These are phyloP conservation scores for Pseudolaguvia tuberculata DNA, from an alignment of 2,113 vertebrate genomes.

Conservation along the genomic window DNA sequence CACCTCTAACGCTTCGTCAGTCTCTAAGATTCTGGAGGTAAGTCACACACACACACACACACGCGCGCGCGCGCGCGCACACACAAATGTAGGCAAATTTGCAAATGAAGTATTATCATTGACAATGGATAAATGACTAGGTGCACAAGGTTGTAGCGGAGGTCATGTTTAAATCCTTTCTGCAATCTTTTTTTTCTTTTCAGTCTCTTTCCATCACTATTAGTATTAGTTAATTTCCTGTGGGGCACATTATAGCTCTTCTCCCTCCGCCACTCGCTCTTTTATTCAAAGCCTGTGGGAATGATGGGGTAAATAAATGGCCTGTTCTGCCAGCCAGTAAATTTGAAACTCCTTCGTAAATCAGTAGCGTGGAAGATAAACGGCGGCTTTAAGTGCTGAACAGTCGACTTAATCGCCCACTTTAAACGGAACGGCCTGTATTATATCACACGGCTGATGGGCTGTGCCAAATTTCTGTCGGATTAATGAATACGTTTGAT, in stretches of 20 bases:
- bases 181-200: constrained; percentile 50
- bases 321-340: constrained; percentile 62
- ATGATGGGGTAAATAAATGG: constrained; percentile 65
- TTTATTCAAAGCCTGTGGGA: constrained; percentile 42
- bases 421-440: not conserved
- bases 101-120: not conserved
- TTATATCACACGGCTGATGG: constrained; percentile 39
- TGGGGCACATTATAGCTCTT: not conserved
- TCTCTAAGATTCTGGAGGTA: constrained; percentile 79
- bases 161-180: not conserved
- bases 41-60: constrained; percentile 47
- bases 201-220: not conserved
- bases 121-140: not conserved
- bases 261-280: constrained; percentile 32
- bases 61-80: no score
- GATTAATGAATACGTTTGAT: no score
- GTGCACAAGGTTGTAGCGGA: no score
- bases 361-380: constrained; percentile 54
- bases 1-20: constrained; percentile 74
- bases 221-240: constrained; percentile 10
- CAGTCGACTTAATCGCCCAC: constrained; percentile 32
- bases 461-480: not conserved
- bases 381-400: constrained; percentile 41
- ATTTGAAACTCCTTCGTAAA: constrained; percentile 59
- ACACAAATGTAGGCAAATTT: not conserved